Evolutionary conservation across 92 coral and sea anemone genomes (phyloP).

Genomic region (Zoanthus sociatus): DNA sequence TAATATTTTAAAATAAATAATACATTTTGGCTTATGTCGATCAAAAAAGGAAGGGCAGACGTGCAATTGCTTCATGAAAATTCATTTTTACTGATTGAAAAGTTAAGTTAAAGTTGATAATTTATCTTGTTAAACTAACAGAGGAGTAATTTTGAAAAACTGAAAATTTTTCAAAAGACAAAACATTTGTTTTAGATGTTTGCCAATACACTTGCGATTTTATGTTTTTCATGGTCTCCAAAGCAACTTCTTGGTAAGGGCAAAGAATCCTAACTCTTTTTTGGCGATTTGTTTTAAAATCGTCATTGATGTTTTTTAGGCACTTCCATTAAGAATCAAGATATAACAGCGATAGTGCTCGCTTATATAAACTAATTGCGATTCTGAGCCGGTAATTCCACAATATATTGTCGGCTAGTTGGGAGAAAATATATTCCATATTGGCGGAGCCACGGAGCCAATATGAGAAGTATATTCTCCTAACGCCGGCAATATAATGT

Average conservation of each 20-base stretch:
- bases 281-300: not conserved
- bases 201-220: not conserved
- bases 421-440: no score
- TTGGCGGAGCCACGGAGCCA: no score
- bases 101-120: no score
- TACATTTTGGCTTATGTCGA: not conserved
- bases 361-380: no score
- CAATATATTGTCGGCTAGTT: no score
- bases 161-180: not conserved
- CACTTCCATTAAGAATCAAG: not conserved
- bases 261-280: not conserved
- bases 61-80: no score
- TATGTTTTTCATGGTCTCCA: not conserved
- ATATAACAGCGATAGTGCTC: not conserved
- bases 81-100: no score
- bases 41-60: not conserved
- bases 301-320: not conserved
- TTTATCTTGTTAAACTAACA: no score
- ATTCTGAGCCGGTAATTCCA: no score
- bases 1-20: not conserved
- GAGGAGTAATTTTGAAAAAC: not conserved
- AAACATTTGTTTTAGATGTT: not conserved
- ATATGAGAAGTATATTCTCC: no score
- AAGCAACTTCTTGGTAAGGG: not conserved
- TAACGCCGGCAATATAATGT: no score